Evolutionary conservation across 2,113 vertebrate genomes (phyloP).

Genomic region (Sclerurus mexicanus): DNA sequence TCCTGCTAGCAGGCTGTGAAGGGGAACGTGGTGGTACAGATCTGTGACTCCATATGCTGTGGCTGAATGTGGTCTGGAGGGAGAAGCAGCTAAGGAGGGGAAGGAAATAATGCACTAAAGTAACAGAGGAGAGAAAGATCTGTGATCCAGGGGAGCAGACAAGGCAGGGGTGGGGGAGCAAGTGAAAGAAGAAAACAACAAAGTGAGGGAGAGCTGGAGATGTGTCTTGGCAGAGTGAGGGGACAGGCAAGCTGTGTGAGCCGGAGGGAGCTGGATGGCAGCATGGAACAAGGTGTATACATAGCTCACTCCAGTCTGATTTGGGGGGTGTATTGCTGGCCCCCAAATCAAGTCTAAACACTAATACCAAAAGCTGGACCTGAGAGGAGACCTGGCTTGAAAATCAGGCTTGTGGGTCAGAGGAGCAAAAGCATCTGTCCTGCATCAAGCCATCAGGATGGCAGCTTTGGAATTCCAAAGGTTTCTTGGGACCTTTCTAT

Average conservation of each 20-base stretch:
- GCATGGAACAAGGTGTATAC: neutral
- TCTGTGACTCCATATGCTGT: fast-evolving
- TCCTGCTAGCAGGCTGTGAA: neutral
- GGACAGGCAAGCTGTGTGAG: neutral
- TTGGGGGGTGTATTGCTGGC: fast-evolving
- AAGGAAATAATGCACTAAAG: neutral
- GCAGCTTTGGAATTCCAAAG: neutral
- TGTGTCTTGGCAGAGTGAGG: neutral
- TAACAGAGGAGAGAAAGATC: neutral
- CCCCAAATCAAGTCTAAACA: neutral
- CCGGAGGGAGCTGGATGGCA: neutral
- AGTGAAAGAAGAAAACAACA: neutral
- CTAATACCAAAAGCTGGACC: neutral
- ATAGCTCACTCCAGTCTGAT: neutral
- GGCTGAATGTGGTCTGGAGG: neutral
- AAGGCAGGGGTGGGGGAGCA: neutral
- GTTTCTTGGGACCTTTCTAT: neutral
- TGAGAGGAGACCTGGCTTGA: neutral
- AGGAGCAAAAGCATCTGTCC: neutral
- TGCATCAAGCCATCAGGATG: neutral
- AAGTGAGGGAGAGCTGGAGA: neutral
- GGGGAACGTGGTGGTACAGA: neutral
- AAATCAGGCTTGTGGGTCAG: neutral
- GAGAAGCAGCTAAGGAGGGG: neutral
- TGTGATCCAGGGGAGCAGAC: neutral